Evolutionary conservation across 2,888 invertebrate genomes (phyloP).

Genomic region (Erynnis tages): DNA sequence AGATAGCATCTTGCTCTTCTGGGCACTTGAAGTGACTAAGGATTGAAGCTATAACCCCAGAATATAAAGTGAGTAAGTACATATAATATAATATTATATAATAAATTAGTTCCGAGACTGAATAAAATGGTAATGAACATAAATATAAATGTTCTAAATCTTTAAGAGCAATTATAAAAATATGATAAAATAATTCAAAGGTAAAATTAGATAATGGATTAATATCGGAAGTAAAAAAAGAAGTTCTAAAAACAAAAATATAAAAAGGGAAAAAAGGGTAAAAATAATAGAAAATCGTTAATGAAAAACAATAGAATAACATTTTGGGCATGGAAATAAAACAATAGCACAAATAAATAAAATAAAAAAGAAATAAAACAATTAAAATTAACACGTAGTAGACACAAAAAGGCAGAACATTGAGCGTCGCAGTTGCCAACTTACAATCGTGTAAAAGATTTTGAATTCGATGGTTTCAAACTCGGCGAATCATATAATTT

Average conservation of each 20-base stretch:
- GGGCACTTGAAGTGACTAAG: conserved; percentile 61
- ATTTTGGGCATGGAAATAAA: neutral
- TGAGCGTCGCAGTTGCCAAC: conserved; percentile 13
- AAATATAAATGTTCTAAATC: neutral
- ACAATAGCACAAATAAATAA: neutral
- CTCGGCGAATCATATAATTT: neutral
- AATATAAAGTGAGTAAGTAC: conserved; percentile 31
- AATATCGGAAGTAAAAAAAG: too few species aligned
- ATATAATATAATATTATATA: neutral
- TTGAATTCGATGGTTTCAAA: conserved; percentile 12
- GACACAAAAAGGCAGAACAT: conserved; percentile 32
- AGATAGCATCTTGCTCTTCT: conserved; percentile 48
- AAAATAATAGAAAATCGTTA: too few species aligned
- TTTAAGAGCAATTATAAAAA: too few species aligned
- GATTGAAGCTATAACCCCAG: conserved; percentile 64
- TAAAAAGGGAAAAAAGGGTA: too few species aligned
- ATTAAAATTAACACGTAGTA: conserved; percentile 37
- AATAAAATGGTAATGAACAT: neutral
- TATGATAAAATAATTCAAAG: too few species aligned
- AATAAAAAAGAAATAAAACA: conserved; percentile 34
- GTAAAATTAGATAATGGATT: too few species aligned
- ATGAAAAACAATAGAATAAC: neutral
- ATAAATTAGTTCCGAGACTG: neutral
- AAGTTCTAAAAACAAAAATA: too few species aligned
- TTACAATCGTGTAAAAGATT: conserved; percentile 10